Percentiles rank a stretch among this genome's conserved stretches.
These are phyloP conservation scores for Gambelia wislizenii DNA, from an alignment of 2,797 vertebrate genomes.

Conservation along the genomic window DNA sequence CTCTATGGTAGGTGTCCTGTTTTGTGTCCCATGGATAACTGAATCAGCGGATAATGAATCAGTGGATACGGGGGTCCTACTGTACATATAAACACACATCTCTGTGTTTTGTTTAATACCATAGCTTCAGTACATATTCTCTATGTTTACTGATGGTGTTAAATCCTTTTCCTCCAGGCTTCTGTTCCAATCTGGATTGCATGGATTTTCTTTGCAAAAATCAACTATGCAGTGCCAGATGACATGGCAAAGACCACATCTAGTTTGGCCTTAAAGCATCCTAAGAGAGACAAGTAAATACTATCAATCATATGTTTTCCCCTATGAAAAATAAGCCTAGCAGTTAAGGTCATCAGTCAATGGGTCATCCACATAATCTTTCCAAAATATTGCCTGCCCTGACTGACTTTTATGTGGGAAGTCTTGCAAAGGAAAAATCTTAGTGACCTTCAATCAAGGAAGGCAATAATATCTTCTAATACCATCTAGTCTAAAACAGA, in stretches of 20 bases:
- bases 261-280: not conserved
- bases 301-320: not conserved
- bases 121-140: not conserved
- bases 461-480: not conserved
- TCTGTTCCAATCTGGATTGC: not conserved
- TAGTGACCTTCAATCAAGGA: not conserved
- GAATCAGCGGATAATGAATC: too few species aligned
- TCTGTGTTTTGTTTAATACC: not conserved
- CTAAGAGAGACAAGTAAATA: not conserved
- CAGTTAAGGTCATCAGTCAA: not conserved
- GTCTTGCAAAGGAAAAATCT: not conserved
- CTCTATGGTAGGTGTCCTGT: too few species aligned
- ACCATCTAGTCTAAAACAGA: not conserved
- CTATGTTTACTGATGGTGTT: not conserved
- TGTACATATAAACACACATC: too few species aligned
- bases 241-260: not conserved
- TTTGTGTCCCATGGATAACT: too few species aligned
- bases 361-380: not conserved
- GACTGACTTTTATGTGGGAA: not conserved
- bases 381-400: not conserved
- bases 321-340: not conserved
- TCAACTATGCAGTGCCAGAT: not conserved
- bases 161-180: not conserved
- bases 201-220: not conserved
- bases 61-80: too few species aligned